Percentiles rank a stretch among this genome's conserved stretches.
Evolutionary conservation across 2,797 vertebrate genomes (phyloP).

Genomic region (Borostomias antarcticus): DNA sequence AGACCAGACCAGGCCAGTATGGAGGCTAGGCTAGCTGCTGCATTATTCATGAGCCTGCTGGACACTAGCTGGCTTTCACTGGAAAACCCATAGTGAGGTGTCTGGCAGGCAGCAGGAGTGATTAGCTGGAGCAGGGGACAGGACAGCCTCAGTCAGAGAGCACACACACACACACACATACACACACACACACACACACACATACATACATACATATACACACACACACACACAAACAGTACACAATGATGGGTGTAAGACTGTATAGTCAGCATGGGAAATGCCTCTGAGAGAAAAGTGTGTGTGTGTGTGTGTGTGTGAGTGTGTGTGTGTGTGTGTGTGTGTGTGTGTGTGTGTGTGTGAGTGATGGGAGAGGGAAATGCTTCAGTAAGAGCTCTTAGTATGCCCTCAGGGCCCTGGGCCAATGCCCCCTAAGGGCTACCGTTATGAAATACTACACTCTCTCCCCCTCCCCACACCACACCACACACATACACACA

Average conservation of each 20-base stretch:
- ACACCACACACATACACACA: conserved; percentile 26
- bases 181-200: too few relatives aligned
- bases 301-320: conserved; percentile 25
- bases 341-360: conserved; percentile 7
- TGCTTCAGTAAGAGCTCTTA: conserved; percentile 34
- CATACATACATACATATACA: too few relatives aligned
- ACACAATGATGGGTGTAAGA: not conserved
- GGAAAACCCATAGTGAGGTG: conserved; percentile 62
- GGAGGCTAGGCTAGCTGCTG: conserved; percentile 27
- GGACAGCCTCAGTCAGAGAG: conserved; percentile 20
- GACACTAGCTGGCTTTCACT: conserved; percentile 59
- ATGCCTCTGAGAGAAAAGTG: conserved; percentile 22
- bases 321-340: conserved; percentile 5
- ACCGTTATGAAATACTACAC: conserved; percentile 55
- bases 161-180: not conserved
- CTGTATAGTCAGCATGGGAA: conserved; percentile 34
- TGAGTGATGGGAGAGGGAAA: conserved; percentile 27
- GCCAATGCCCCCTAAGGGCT: conserved; percentile 42
- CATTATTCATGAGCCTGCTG: conserved; percentile 65
- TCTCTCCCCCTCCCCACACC: conserved; percentile 14
- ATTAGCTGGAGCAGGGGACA: conserved; percentile 32
- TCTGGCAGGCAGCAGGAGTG: conserved; percentile 49
- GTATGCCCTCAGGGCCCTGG: conserved; percentile 36
- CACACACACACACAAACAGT: too few relatives aligned
- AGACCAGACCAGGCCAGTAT: conserved; percentile 1